These are phyloP conservation scores for Geococcyx californianus DNA, from an alignment of 2,113 vertebrate species.

Conservation along the genomic window DNA sequence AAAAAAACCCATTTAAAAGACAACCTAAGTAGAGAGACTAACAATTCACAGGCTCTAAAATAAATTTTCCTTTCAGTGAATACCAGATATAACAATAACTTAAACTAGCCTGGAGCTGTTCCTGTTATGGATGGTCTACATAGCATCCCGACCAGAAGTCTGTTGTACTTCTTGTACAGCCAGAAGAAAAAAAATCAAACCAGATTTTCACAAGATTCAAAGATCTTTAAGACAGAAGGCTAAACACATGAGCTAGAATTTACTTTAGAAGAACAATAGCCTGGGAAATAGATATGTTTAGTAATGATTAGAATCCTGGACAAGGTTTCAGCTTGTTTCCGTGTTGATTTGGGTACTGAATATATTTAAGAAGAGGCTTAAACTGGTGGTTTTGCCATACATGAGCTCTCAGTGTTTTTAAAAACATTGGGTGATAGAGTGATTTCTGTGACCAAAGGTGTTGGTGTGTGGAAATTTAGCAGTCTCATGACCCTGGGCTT, in stretches of 20 bases:
- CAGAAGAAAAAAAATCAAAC: no score
- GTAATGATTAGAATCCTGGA: background rate
- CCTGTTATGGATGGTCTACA: background rate
- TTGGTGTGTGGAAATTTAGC: background rate
- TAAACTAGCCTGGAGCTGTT: background rate
- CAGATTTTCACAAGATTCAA: background rate
- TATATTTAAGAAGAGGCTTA: background rate
- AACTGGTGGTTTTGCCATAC: background rate
- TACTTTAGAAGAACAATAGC: background rate
- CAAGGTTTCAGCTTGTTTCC: background rate
- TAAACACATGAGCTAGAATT: background rate
- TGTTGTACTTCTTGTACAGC: background rate
- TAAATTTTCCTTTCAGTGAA: background rate
- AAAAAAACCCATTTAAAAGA: background rate
- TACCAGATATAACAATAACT: background rate
- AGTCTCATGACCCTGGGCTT: background rate
- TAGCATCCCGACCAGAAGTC: background rate
- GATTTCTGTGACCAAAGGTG: background rate
- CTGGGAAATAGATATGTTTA: background rate
- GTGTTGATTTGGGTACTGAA: background rate
- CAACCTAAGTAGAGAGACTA: background rate
- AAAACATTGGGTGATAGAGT: background rate
- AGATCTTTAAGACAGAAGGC: background rate
- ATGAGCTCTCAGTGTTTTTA: background rate
- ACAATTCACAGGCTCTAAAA: fast-evolving